Conservation (phyloP, 2,113 vertebrate species). For the Phalacrocorax aristotelis region DNA sequence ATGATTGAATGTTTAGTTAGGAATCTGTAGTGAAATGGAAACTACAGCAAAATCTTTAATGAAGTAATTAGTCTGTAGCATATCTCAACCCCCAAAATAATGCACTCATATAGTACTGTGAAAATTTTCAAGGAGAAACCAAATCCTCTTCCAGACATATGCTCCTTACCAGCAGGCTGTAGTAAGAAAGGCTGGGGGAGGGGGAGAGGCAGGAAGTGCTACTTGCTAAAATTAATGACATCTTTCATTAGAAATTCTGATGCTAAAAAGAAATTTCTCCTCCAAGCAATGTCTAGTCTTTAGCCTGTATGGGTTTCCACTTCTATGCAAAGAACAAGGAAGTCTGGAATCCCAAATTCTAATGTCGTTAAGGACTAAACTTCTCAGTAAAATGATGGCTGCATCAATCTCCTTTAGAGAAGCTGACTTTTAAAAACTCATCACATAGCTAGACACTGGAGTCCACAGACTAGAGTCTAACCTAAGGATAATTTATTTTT, state of each 20-base stretch:
- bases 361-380: not conserved
- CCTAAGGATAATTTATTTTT: not conserved
- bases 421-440: not conserved
- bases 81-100: not conserved
- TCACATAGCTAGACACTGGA: not conserved
- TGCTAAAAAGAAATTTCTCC: not conserved
- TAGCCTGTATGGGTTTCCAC: not conserved
- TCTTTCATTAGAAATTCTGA: not conserved
- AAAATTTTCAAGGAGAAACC: not conserved
- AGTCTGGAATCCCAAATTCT: not conserved
- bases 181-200: not conserved
- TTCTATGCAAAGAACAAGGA: not conserved
- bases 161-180: not conserved
- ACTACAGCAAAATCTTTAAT: not conserved
- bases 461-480: not conserved
- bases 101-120: not conserved
- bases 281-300: not conserved
- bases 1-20: not conserved
- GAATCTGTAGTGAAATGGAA: not conserved
- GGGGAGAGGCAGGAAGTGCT: not conserved
- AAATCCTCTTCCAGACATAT: not conserved
- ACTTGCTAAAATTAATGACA: not conserved
- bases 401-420: not conserved
- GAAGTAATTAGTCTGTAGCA: not conserved
- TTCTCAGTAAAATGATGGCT: not conserved